These are phyloP conservation scores for Himalopsyche phryganea DNA, from an alignment of 1,140 invertebrate species.

Conservation along the genomic window DNA sequence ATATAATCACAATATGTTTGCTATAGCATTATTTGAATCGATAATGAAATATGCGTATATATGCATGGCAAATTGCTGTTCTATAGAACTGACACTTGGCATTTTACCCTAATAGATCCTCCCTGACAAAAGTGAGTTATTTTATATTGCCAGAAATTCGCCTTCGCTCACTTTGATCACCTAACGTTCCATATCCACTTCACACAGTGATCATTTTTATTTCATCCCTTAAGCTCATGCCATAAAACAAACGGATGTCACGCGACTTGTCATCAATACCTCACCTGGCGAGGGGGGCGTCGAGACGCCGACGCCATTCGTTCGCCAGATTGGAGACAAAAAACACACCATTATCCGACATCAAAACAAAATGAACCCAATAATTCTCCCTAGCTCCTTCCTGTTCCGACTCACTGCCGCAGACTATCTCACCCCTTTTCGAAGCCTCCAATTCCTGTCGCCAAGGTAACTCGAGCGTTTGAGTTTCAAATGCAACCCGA, in stretches of 20 bases:
- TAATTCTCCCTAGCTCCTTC: conserved; percentile 22
- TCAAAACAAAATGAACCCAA: conserved; percentile 30
- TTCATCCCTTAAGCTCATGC: conserved; percentile 17
- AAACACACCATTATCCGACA: conserved; percentile 24
- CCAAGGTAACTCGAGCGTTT: too few relatives aligned
- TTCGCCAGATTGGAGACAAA: conserved; percentile 15
- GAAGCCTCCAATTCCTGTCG: conserved; percentile 5
- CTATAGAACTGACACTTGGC: too few relatives aligned
- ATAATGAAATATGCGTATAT: too few relatives aligned
- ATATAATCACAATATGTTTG: too few relatives aligned
- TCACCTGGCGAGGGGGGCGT: not conserved
- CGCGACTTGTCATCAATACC: conserved; percentile 31
- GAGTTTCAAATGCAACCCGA: too few relatives aligned
- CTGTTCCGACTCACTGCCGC: conserved; percentile 17
- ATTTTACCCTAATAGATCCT: too few relatives aligned
- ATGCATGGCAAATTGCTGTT: too few relatives aligned
- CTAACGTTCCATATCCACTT: not conserved
- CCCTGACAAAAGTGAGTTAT: too few relatives aligned
- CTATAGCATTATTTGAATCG: too few relatives aligned
- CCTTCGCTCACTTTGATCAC: conserved; percentile 1
- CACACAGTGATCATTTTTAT: conserved; percentile 7
- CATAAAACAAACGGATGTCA: conserved; percentile 31
- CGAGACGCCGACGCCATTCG: not conserved
- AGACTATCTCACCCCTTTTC: conserved; percentile 10
- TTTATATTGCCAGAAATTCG: not conserved